A percentile compares a stretch with the other conserved stretches of the same genome.
phyloP scores from a whole-genome alignment of 2,888 invertebrate genomes.

The Ceriagrion tenellum region DNA sequence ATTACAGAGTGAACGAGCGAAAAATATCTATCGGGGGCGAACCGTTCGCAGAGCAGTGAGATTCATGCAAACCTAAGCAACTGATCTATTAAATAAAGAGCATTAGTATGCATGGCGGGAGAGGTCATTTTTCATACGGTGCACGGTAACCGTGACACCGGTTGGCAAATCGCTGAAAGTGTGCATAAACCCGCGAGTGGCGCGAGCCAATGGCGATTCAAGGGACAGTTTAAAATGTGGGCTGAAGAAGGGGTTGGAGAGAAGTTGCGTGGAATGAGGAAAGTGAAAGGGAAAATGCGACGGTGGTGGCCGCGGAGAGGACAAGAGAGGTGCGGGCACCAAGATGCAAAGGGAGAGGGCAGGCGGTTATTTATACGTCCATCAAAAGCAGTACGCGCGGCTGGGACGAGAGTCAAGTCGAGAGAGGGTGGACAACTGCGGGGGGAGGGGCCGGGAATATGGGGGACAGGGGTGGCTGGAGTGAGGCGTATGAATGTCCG shows the following conservation, averaged over 20 bases:
- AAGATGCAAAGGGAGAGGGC: neutral
- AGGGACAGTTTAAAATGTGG: neutral
- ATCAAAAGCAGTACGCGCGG: neutral
- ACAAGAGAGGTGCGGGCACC: neutral
- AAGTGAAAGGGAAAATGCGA: neutral
- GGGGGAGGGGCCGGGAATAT: too few species aligned
- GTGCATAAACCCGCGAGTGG: neutral
- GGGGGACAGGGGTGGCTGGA: too few species aligned
- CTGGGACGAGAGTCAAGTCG: neutral
- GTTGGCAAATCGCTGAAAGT: neutral
- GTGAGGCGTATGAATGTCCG: too few species aligned
- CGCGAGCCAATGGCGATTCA: neutral
- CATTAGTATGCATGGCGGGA: neutral
- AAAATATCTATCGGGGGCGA: neutral
- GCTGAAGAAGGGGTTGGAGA: neutral
- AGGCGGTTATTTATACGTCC: slow-evolving; percentile 6
- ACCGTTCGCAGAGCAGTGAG: neutral
- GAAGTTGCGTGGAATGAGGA: neutral
- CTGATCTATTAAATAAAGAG: neutral
- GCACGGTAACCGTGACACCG: neutral
- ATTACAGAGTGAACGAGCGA: too few species aligned
- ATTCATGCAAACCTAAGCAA: neutral
- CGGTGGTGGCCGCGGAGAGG: neutral
- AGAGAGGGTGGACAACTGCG: neutral
- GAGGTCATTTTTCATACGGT: neutral